Evolutionary conservation across 2,797 vertebrate species (phyloP), one percentile per base, ranked within the genome.

Genomic region (Cygnus olor): DNA sequence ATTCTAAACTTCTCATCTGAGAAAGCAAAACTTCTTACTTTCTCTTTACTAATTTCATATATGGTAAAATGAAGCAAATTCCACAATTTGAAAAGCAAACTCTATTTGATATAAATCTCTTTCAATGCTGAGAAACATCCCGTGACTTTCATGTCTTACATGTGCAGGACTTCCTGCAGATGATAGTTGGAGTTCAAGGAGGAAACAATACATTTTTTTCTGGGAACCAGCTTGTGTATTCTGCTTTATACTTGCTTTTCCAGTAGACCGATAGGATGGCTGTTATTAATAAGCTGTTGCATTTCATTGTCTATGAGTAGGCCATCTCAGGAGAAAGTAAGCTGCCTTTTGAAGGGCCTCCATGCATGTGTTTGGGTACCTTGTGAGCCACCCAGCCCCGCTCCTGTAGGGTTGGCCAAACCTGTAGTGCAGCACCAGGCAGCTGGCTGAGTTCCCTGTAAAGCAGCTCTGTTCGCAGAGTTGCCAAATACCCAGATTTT

Each of bases 401-500:
- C 60, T 85, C 25, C 25, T 53, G 36, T 65, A 65, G 51, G 49
- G 72, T 88, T 0, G 0, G 45, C 54, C 70, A 78, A 69, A 81
- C 70, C 58, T 72, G 51, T 72, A 58, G 34, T 3, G 36, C 71
- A 87, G 47, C 71, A 61, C 84, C 61, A 89, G 38, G 25, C 71
- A 74, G 81, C 27, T 0, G 0, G 68, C 72, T 77, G 80, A 91
- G 80, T 80, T 89, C 72, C 49, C 32, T 85, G 22, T 72, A 57
- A 80, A 57, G 38, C 81, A 69, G 42, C 42, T 87, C 11, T 5
- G 1, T 65, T 95, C 1, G 1, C 49, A 44, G 69, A 53, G 63
- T 65, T 96, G 73, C 82, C 91, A 93, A 88, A 88, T 78, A 84
- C 49, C 47, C 77, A 69, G 49, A 34, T 90, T 94, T 96, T 94